Evolutionary conservation across 2,113 vertebrate genomes (phyloP).

Genomic region (Halcyon malimbica): DNA sequence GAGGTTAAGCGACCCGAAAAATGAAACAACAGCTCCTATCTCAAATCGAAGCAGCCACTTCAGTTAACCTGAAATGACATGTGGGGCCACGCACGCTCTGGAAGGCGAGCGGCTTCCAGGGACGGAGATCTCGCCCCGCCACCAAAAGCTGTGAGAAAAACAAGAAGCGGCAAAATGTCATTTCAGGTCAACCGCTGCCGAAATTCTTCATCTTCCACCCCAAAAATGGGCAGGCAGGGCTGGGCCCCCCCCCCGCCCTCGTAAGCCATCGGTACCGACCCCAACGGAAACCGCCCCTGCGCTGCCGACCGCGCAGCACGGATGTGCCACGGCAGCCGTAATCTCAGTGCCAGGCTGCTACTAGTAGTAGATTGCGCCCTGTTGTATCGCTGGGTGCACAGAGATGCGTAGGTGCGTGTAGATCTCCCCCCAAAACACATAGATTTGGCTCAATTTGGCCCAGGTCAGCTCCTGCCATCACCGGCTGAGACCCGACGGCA

Average conservation of each 20-base stretch:
- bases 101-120: neutral
- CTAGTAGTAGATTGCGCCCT: accelerated
- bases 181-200: neutral
- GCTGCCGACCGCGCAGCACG: neutral
- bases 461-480: neutral
- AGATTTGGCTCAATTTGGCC: neutral
- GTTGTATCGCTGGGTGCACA: neutral
- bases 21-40: neutral
- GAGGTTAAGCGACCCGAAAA: neutral
- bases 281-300: neutral
- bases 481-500: accelerated
- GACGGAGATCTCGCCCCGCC: neutral
- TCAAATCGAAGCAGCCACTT: neutral
- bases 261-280: neutral
- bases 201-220: neutral
- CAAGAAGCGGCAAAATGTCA: neutral
- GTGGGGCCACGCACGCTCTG: neutral
- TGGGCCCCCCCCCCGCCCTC: neutral
- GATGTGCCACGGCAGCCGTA: neutral
- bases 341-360: neutral
- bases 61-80: neutral
- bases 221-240: neutral
- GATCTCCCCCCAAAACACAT: accelerated
- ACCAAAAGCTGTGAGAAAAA: slow-evolving; percentile 18
- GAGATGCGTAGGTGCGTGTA: accelerated